Evolutionary conservation across 2,113 vertebrate species (phyloP).

Genomic region (Nannobrachium achirus): DNA sequence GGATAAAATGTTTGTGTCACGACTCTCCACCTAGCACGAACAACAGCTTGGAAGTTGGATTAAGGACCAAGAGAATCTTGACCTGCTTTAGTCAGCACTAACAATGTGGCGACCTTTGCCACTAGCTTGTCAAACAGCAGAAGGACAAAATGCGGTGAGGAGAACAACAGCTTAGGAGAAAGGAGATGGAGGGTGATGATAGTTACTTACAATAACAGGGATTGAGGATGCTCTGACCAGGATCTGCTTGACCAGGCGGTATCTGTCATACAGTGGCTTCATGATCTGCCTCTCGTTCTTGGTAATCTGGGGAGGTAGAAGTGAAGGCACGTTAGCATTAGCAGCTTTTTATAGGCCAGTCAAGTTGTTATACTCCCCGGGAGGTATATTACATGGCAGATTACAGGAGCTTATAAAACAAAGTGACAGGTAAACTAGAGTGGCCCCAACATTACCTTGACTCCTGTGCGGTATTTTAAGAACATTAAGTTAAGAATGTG

Average conservation of each 20-base stretch:
- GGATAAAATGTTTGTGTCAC: slow-evolving; percentile 20
- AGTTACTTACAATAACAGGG: slow-evolving; percentile 94
- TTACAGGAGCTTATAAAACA: slow-evolving; percentile 15
- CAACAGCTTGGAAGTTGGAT: slow-evolving; percentile 27
- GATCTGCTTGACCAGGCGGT: slow-evolving; percentile 96
- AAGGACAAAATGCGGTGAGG: not conserved
- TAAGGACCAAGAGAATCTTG: slow-evolving; percentile 19
- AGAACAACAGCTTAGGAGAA: not conserved
- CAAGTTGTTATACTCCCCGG: not conserved
- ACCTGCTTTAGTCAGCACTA: not conserved
- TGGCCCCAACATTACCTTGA: not conserved
- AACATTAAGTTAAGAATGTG: not conserved
- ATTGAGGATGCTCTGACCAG: slow-evolving; percentile 90
- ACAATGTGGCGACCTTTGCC: slow-evolving; percentile 24
- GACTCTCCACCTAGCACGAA: slow-evolving; percentile 15
- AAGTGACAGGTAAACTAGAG: slow-evolving; percentile 27
- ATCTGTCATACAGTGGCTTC: slow-evolving; percentile 97
- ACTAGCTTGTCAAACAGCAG: not conserved
- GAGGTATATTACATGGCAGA: not conserved
- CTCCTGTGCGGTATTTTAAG: not conserved
- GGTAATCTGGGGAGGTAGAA: slow-evolving; percentile 81
- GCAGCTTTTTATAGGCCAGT: not conserved
- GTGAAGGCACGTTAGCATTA: slow-evolving; percentile 1
- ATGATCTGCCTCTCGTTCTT: slow-evolving; percentile 92
- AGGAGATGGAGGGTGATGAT: not conserved